A percentile compares a stretch with the other conserved stretches of the same genome.
Conservation (phyloP, 2,797 vertebrate species). For the Propithecus deckenii region DNA sequence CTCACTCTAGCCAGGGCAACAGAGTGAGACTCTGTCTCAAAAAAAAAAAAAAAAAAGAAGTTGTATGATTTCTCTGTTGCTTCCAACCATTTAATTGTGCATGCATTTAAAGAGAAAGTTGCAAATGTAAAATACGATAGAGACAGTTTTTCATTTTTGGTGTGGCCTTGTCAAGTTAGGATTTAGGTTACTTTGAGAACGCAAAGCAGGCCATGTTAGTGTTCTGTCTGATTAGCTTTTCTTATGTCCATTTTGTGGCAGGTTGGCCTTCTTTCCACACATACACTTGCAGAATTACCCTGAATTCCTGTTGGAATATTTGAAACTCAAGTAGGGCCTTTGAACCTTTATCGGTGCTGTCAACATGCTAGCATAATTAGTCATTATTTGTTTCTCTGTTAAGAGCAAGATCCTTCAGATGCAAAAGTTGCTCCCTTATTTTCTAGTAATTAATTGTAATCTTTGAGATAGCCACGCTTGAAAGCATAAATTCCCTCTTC, state of each 20-base stretch:
- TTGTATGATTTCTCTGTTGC: not conserved
- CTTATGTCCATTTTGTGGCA: not conserved
- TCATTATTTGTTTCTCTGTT: not conserved
- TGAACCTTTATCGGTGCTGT: not conserved
- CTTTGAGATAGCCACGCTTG: not conserved
- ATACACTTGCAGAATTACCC: not conserved
- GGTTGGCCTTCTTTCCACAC: not conserved
- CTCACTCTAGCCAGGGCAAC: no score
- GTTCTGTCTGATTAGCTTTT: not conserved
- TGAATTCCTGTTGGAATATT: not conserved
- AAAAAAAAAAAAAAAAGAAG: not conserved
- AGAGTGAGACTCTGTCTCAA: no score
- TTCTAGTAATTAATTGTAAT: not conserved
- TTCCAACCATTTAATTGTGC: constrained; percentile 17
- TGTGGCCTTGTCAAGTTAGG: constrained; percentile 1
- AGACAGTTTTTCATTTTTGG: not conserved
- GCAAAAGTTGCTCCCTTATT: constrained; percentile 1
- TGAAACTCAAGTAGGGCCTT: not conserved
- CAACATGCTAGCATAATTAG: constrained; percentile 27
- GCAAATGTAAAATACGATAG: not conserved
- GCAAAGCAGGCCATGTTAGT: not conserved
- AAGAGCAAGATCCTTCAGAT: not conserved
- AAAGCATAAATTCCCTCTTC: not conserved
- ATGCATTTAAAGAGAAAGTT: not conserved
- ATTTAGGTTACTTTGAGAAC: not conserved